Percentiles rank a stretch among this genome's conserved stretches.
Evolutionary conservation across 1,140 invertebrate species (phyloP).

Genomic region (Drusus annulatus): DNA sequence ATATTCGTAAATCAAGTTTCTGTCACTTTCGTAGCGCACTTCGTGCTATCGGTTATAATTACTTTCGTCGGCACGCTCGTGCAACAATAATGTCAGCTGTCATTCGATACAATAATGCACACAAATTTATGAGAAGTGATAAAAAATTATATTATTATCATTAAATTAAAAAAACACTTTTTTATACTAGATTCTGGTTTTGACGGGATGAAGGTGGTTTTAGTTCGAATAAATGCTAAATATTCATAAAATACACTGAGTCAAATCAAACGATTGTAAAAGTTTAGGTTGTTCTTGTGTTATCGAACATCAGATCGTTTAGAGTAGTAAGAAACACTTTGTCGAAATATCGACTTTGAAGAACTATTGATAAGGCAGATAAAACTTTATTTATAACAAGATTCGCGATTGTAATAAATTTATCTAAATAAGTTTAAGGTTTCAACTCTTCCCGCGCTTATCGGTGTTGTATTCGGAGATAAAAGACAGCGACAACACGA

Average conservation of each 20-base stretch:
- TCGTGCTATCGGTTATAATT: not conserved
- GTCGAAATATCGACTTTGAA: not conserved
- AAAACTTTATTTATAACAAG: too few species aligned
- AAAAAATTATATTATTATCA: too few species aligned
- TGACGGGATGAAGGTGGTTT: not conserved
- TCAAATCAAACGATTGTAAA: not conserved
- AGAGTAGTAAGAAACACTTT: not conserved
- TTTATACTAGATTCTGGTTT: not conserved
- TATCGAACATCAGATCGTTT: not conserved
- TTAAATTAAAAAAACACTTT: not conserved
- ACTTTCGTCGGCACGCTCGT: not conserved
- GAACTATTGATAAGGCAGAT: not conserved
- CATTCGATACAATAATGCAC: not conserved
- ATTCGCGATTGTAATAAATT: too few species aligned
- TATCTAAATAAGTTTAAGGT: too few species aligned
- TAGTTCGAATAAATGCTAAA: not conserved
- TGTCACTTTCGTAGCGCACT: not conserved
- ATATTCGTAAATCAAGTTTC: conserved; percentile 3
- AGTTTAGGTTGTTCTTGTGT: not conserved
- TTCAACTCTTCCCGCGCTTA: conserved; percentile 30
- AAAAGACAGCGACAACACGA: conserved; percentile 2
- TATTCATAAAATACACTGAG: not conserved
- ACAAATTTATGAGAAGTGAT: not conserved
- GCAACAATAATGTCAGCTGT: conserved; percentile 3
- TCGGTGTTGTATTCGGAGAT: not conserved